phyloP scores from a whole-genome alignment of 1,140 invertebrate species.

The Adoxophyes honmai region DNA sequence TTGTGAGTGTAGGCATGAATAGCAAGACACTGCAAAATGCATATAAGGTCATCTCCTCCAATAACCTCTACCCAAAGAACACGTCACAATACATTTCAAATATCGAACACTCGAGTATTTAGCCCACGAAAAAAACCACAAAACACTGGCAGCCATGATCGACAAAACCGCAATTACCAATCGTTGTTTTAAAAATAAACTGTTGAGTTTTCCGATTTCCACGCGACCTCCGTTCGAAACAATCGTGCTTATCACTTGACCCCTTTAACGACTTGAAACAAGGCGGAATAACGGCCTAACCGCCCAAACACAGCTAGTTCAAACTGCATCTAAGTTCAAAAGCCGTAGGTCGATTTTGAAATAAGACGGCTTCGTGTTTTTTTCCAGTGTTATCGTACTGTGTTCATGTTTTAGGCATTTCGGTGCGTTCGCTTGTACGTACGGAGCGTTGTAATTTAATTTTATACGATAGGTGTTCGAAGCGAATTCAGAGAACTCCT shows the following conservation, averaged over 20 bases:
- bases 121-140: neutral
- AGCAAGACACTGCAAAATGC: too few relatives aligned
- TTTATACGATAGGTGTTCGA: neutral
- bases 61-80: too few relatives aligned
- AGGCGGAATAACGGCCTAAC: slow-evolving; percentile 28
- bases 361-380: slow-evolving; percentile 20
- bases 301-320: neutral
- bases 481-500: too few relatives aligned
- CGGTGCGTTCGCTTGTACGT: slow-evolving; percentile 35
- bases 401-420: slow-evolving; percentile 50
- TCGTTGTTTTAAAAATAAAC: slow-evolving; percentile 1
- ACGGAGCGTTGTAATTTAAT: neutral
- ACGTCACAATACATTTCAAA: too few relatives aligned
- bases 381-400: slow-evolving; percentile 46
- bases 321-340: slow-evolving; percentile 24
- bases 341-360: slow-evolving; percentile 18
- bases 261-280: slow-evolving; percentile 51
- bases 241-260: slow-evolving; percentile 58
- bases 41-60: too few relatives aligned
- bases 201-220: slow-evolving; percentile 44
- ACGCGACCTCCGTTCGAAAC: slow-evolving; percentile 49
- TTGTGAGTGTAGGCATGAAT: too few relatives aligned
- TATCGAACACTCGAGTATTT: too few relatives aligned
- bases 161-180: neutral
- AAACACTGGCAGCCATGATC: neutral